Base-by-base conservation (phyloP, 1,140 invertebrate species). In the Nephila pilipes region DNA sequence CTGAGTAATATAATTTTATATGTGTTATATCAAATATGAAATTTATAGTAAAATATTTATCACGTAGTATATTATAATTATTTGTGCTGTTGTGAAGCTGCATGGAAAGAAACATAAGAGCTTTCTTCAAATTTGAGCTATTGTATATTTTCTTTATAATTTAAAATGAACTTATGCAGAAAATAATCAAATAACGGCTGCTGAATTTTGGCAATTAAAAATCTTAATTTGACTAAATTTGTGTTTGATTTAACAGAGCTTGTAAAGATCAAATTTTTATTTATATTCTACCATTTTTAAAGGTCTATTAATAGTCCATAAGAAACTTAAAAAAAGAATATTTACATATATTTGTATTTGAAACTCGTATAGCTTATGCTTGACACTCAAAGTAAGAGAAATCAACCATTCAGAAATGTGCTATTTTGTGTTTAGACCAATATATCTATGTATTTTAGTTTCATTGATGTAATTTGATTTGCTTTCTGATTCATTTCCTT, bases 71-170 rank as follows among this genome's bases (percentile, higher is more conserved):
- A 87, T 60, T 58, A 16, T 58, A 25, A 63, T 75, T 79, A 79
- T 75, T 89, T 89, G 69, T 54, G 29, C 69, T 75, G 29, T 75
- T 69, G 87, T 88, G 63, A 25, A 90, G 38, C 25, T 90, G 55
- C 22, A 58, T 36, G 25, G 25, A 83, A 36, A 18, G 54, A 18
- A 80, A 55, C 25, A 58, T 79, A 90, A 25, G 88, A 90, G 88
- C 88, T 90, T 90, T 75, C 65, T 75, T 58, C 25, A 58, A 32
- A 80, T 75, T 16, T 75, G 69, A 75, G 69, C 83, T 85, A 14
- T 85, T 85, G 55, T 85, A 55, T 38, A 85, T 85, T 85, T 85
- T 85, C n/a, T 36, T 85, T 57, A 85, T 32, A 60, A 85, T 32
- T 58, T 29, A 58, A n/a, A 22, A 83, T 83, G n/a, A 83, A 75